Conservation (phyloP, 2,113 vertebrate genomes). For the Saguinus midas region DNA sequence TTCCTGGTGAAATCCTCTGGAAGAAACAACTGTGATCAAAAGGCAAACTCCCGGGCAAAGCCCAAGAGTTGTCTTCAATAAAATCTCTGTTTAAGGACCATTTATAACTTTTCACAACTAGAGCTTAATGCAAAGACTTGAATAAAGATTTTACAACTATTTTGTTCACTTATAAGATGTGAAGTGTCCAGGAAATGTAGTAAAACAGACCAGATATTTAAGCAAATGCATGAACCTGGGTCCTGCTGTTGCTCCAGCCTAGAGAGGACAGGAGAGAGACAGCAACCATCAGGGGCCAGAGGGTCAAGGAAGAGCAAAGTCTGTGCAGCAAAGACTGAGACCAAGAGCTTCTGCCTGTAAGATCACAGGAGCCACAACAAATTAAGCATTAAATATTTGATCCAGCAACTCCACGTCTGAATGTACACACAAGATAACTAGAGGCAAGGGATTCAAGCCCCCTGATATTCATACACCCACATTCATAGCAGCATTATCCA, state of each 20-base stretch:
- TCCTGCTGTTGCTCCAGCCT: background rate
- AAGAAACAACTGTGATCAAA: background rate
- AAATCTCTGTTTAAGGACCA: background rate
- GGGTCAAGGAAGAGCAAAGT: background rate
- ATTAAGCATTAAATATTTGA: background rate
- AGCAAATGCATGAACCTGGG: background rate
- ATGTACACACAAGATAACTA: background rate
- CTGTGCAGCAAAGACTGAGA: background rate
- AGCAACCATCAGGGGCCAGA: background rate
- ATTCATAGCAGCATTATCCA: background rate
- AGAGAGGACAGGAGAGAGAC: background rate
- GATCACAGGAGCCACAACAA: background rate
- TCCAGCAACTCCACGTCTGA: background rate
- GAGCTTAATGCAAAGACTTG: background rate
- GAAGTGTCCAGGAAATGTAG: background rate
- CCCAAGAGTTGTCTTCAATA: background rate
- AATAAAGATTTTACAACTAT: background rate
- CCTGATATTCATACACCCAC: background rate
- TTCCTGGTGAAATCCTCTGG: background rate
- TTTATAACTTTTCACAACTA: background rate
- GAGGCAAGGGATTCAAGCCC: background rate
- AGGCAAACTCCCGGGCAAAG: fast-evolving
- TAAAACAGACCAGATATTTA: background rate
- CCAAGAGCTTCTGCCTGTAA: too few relatives aligned
- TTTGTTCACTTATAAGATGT: background rate